phyloP scores from a whole-genome alignment of 1,140 invertebrate species.

The Melitaea cinxia region DNA sequence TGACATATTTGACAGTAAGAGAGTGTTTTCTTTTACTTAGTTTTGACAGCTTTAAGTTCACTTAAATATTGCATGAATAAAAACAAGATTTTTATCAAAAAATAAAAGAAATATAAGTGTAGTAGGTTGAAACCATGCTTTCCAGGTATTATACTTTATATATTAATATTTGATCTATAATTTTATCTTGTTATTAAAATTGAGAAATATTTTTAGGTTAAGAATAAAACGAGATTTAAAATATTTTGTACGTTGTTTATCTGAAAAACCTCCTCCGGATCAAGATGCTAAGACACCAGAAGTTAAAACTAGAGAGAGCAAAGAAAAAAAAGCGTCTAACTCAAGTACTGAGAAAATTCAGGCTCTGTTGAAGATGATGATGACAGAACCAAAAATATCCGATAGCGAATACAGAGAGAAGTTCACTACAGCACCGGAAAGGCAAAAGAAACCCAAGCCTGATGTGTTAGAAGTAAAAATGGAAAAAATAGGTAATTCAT shows the following conservation, averaged over 20 bases:
- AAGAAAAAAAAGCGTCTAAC: constrained; percentile 41
- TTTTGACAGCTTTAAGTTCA: too few relatives aligned
- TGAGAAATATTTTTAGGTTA: constrained; percentile 48
- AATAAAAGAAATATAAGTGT: background rate
- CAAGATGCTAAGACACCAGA: constrained; percentile 51
- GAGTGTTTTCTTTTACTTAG: too few relatives aligned
- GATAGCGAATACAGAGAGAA: constrained; percentile 62
- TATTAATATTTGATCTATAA: background rate
- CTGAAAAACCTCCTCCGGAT: constrained; percentile 64
- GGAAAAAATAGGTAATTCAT: constrained; percentile 62
- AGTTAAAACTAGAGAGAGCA: constrained; percentile 38
- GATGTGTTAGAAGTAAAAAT: constrained; percentile 62
- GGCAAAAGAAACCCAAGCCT: constrained; percentile 49
- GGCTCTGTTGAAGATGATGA: constrained; percentile 72
- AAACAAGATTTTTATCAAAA: too few relatives aligned
- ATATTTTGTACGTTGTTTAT: constrained; percentile 57
- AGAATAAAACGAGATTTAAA: constrained; percentile 59
- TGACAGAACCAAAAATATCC: constrained; percentile 64
- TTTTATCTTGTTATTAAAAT: background rate
- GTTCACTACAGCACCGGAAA: constrained; percentile 66
- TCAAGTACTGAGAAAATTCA: constrained; percentile 73
- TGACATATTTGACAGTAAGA: too few relatives aligned
- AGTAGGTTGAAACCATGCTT: constrained; percentile 5
- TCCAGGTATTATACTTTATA: constrained; percentile 11
- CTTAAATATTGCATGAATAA: too few relatives aligned